Evolutionary conservation across 2,113 vertebrate genomes (phyloP).

Genomic region (Marmota monax): DNA sequence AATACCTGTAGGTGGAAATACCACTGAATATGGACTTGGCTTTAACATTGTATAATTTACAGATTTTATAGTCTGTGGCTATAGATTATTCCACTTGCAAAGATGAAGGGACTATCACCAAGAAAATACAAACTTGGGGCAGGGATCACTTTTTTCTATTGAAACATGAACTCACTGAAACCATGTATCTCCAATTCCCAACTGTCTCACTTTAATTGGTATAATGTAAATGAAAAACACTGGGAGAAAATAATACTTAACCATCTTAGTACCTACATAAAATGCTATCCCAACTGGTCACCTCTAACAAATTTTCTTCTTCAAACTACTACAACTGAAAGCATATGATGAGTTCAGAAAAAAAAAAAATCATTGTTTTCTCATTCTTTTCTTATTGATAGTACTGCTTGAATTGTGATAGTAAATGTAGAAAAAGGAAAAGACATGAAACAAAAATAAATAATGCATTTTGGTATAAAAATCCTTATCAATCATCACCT

Average conservation of each 20-base stretch:
- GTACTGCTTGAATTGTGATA: slow-evolving; percentile 5
- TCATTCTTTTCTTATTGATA: slow-evolving; percentile 2
- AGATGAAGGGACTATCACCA: not conserved
- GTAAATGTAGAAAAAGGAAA: not conserved
- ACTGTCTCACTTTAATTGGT: not conserved
- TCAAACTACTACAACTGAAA: not conserved
- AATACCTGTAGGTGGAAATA: not conserved
- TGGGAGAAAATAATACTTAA: slow-evolving; percentile 41
- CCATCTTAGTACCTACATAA: not conserved
- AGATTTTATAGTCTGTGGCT: not conserved
- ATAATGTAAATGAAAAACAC: not conserved
- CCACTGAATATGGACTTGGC: not conserved
- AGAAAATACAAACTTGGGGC: not conserved
- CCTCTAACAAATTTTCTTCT: slow-evolving; percentile 20
- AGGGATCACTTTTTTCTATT: not conserved
- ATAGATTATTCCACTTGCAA: not conserved
- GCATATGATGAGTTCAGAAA: not conserved
- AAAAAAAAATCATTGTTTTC: not conserved
- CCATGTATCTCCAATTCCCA: not conserved
- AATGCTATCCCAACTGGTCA: not conserved
- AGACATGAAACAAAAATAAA: not conserved
- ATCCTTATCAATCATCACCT: slow-evolving; percentile 11
- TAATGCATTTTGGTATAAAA: slow-evolving; percentile 15
- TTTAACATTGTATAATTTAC: not conserved
- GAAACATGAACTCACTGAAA: slow-evolving; percentile 33